Base-by-base conservation (phyloP, 2,113 vertebrate species). In the Sebastes fasciatus region DNA sequence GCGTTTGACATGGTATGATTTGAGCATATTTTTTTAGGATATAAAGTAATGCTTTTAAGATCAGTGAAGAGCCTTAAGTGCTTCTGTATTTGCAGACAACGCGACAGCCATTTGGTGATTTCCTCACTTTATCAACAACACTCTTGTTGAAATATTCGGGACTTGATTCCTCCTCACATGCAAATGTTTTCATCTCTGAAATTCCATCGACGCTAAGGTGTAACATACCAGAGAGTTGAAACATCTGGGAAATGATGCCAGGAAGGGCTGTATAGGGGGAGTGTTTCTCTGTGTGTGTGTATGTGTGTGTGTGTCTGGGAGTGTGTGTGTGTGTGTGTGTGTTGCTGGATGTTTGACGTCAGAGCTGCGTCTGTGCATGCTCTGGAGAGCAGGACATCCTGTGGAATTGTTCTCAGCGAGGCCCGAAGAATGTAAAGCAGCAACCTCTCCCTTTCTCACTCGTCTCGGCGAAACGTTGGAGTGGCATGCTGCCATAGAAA, bases 351-450 rank as follows among this genome's bases (percentile, higher is more conserved):
- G 8, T 67, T 58, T 94, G 94, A 94, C 93, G 92, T 95, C 94
- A 95, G 78, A 87, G 82, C 82, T 85, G 89, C 89, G 88, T 93
- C 91, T 88, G 72, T 86, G 74, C 79, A 54, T 73, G 89, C 87
- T 83, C 91, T 75, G 74, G 71, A 90, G 85, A 92, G 89, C 87
- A 91, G 89, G 90, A 94, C 93, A 94, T 94, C 92, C 90, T 93
- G 90, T 89, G 80, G 90, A 91, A 91, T 84, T 88, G 84, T 91
- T 92, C 83, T 86, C 67, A 42, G 70, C 21, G 34, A 83, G 66
- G 79, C 77, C 75, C 34, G 23, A 87, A 77, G 84, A 91, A 92
- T 91, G 82, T 74, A 77, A 88, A 92, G 75, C 74, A 86, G 91
- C 58, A 2, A 46, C 74, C 72, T 86, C 78, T 83, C 67, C 83